Base-by-base conservation (phyloP, 2,113 vertebrate species). In the Ceratotherium simum region DNA sequence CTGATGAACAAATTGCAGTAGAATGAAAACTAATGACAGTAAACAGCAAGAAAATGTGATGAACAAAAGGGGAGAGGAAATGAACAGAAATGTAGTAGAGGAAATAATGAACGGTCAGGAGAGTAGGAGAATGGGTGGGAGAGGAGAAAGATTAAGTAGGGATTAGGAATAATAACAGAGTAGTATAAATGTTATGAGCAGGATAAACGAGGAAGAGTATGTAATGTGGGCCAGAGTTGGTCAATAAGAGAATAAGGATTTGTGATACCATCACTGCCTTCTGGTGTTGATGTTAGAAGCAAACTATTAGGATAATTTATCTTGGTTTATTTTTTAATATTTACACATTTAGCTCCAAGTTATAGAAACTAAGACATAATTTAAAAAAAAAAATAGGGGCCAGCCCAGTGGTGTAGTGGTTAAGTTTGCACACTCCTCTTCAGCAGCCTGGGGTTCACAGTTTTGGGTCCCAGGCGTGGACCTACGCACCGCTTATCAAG, bases 311-410 rank as follows among this genome's bases (percentile, higher is more conserved):
- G 31, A 31, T 87, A 82, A 91, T 83, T 91, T 75, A 83, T 39
- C 36, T 91, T 83, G 27, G 17, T 84, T 96, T 88, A 31, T 64
- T 91, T 75, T 91, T 91, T 91, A 27, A 58, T 92, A 79, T 78
- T 94, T 91, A 25, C 20, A 90, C 69, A 67, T 79, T 14, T 87
- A 54, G 17, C 58, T 89, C 58, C 42, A 85, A 85, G 56, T 88
- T 79, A 94, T 9, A 95, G 79, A 80, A 88, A 86, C 12, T 62
- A 36, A 75, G 25, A 64, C 29, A 5, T 69, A 67, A 67, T 79
- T 95, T 84, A 16, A 54, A 62, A 23, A 9, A 60, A 62, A 69
- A 39, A 39, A 39, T 39, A 39, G 39, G 39, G 39, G 39, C 39
- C 39, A 39, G 39, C 39, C 39, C 39, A 39, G 39, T 39, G 39